Evolutionary conservation across 2,113 vertebrate species (phyloP).

Genomic region (Amphilophus citrinellus): DNA sequence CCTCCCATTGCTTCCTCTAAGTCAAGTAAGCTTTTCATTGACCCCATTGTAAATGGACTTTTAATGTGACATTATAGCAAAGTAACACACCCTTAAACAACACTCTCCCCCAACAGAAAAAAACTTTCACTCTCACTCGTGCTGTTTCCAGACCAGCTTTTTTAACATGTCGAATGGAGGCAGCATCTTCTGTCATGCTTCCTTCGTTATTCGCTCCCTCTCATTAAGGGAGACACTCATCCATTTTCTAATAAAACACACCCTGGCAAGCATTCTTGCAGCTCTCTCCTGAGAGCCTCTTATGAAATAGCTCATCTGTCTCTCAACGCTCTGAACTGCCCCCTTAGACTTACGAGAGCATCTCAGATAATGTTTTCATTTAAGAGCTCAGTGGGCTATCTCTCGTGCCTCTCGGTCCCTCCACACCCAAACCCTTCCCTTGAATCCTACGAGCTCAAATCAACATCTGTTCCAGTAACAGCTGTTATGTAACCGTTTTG

Average conservation of each 20-base stretch:
- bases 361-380: slow-evolving; percentile 73
- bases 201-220: slow-evolving; percentile 60
- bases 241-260: slow-evolving; percentile 77
- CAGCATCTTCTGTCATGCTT: slow-evolving; percentile 60
- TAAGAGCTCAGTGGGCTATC: slow-evolving; percentile 65
- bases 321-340: slow-evolving; percentile 45
- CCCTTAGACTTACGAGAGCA: slow-evolving; percentile 60
- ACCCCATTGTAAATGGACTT: slow-evolving; percentile 80
- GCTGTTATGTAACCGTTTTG: slow-evolving; percentile 71
- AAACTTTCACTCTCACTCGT: slow-evolving; percentile 57
- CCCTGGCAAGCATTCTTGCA: slow-evolving; percentile 63
- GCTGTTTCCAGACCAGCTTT: slow-evolving; percentile 23
- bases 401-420: slow-evolving; percentile 59
- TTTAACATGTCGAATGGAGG: slow-evolving; percentile 37
- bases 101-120: slow-evolving; percentile 55
- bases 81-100: slow-evolving; percentile 78
- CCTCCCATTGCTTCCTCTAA: slow-evolving; percentile 81
- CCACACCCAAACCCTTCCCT: slow-evolving; percentile 64
- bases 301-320: slow-evolving; percentile 69
- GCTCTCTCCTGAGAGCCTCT: slow-evolving; percentile 67
- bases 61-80: slow-evolving; percentile 77
- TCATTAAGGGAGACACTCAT: slow-evolving; percentile 65
- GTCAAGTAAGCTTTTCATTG: slow-evolving; percentile 82
- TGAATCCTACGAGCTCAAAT: slow-evolving; percentile 69
- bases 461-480: slow-evolving; percentile 79